These are phyloP conservation scores for Echeneis naucrates DNA, from an alignment of 2,797 vertebrate species.

Conservation along the genomic window DNA sequence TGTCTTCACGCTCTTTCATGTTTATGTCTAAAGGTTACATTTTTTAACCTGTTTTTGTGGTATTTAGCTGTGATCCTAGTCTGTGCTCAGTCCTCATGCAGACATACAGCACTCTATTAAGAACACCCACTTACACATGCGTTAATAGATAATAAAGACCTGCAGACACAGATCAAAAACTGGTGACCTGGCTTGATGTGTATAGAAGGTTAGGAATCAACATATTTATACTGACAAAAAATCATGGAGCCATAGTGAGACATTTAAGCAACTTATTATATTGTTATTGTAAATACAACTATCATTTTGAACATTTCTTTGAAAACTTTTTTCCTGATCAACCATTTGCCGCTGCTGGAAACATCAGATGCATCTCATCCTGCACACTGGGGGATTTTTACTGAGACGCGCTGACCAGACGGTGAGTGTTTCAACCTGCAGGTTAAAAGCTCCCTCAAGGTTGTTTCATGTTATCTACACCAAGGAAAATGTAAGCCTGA, in stretches of 20 bases:
- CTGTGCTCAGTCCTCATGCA: too few relatives aligned
- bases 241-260: not conserved
- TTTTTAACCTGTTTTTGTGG: too few relatives aligned
- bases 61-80: too few relatives aligned
- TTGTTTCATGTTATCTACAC: not conserved
- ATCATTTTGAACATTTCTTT: too few relatives aligned
- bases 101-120: too few relatives aligned
- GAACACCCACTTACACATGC: too few relatives aligned
- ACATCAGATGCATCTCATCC: slow-evolving; percentile 48
- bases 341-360: slow-evolving; percentile 22
- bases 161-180: too few relatives aligned
- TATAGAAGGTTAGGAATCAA: too few relatives aligned
- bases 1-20: not conserved
- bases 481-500: not conserved
- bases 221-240: too few relatives aligned
- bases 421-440: slow-evolving; percentile 36
- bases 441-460: not conserved
- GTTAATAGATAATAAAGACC: too few relatives aligned
- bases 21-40: not conserved
- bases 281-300: not conserved
- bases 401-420: slow-evolving; percentile 16
- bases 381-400: slow-evolving; percentile 40
- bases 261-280: not conserved
- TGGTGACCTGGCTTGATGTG: too few relatives aligned
- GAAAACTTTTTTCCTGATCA: not conserved